Evolutionary conservation across 2,888 invertebrate species (phyloP), one percentile per base, ranked within the genome.

Genomic region (Torymus tubicola): DNA sequence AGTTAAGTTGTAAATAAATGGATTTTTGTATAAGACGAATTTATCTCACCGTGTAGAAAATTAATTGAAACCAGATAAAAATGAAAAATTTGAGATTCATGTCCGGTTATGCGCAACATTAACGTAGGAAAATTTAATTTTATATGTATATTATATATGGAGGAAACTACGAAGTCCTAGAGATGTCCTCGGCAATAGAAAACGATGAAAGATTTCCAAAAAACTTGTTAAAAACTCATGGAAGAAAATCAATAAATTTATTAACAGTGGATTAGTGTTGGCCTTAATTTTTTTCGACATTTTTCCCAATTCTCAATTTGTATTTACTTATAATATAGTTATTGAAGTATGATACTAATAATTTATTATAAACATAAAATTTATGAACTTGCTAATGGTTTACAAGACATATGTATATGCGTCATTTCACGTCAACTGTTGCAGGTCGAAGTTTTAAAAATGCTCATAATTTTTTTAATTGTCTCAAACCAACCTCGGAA

Each of bases 1-100:
- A 12, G 52, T 78, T 73, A 78, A 73, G 65, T 81, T 81, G 78
- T 81, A 81, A 18, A 81, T 81, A 81, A 65, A 68, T 74, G 18
- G 42, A 74, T 74, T 81, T 81, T 81, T 78, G 55, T 81, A 74
- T 78, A 70, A 73, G 61, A 70, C 16, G 63, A 74, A 61, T 74
- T 31, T 67, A 74, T 78, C 61, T 73, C 81, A 52, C 64, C 65
- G 55, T 67, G 55, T 69, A 74, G 58, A 81, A 64, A 74, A 61
- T 69, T 60, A 74, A 52, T 18, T 42, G 8, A 58, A 68, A 67
- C 4, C n/a, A 63, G 31, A 60, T 53, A 71, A n/a, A 21, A 24
- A 52, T 53, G 60, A n/a, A 71, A 80, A 71, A 12, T 24, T 71
- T 70, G 58, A 71, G 68, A 77, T 81, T 52, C 12, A 65, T 74